Conservation (phyloP, 1,140 invertebrate genomes). For the Amyelois transitella region DNA sequence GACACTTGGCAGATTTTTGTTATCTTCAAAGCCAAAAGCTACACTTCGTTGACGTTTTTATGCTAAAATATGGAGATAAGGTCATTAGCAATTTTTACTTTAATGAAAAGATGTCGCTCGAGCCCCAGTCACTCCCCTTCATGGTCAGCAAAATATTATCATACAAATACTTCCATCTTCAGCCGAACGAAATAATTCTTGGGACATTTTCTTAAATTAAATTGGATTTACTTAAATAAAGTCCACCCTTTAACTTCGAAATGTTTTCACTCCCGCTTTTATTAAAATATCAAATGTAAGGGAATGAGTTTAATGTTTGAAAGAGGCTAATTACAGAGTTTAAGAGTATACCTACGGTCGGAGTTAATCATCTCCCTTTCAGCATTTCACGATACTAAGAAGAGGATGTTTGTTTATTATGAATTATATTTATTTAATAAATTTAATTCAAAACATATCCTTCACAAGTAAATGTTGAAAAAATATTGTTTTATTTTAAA, state of each 20-base stretch:
- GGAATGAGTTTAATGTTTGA: neutral
- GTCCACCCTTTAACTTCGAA: neutral
- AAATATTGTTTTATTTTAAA: no score
- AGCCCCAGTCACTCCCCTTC: conserved; percentile 29
- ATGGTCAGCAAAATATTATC: conserved; percentile 57
- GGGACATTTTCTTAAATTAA: conserved; percentile 11
- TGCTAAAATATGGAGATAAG: conserved; percentile 70
- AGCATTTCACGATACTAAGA: no score
- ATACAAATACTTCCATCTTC: conserved; percentile 28
- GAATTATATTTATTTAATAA: no score
- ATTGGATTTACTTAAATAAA: conserved; percentile 3
- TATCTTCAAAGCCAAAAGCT: conserved; percentile 42
- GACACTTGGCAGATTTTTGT: conserved; percentile 18
- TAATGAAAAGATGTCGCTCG: conserved; percentile 50
- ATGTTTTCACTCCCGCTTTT: neutral
- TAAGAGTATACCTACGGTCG: no score
- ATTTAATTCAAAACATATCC: no score
- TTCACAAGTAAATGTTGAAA: no score
- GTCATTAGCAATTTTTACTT: conserved; percentile 67
- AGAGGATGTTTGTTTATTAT: no score
- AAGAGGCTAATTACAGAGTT: neutral
- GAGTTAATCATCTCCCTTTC: no score
- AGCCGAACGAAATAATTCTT: neutral
- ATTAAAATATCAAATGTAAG: neutral
- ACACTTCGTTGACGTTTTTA: conserved; percentile 58